Percentiles rank a stretch among this genome's conserved stretches.
Evolutionary conservation across 2,797 vertebrate species (phyloP).

Genomic region (Pangasius krempfi): DNA sequence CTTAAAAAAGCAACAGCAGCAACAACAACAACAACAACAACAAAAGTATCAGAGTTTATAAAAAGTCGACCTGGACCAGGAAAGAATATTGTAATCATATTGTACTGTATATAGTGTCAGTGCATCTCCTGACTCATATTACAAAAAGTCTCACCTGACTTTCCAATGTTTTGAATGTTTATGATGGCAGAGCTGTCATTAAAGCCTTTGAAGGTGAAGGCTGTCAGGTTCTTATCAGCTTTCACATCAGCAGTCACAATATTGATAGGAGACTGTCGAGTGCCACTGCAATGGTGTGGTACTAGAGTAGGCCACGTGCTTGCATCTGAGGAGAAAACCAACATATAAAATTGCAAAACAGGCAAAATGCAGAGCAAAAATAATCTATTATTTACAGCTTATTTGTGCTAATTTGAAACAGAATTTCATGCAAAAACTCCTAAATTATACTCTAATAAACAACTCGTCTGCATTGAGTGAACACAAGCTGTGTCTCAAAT

Average conservation of each 20-base stretch:
- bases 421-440: not conserved
- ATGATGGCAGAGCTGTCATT: not conserved
- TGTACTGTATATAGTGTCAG: not conserved
- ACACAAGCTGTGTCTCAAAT: not conserved
- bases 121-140: not conserved
- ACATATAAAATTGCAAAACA: not conserved
- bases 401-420: not conserved
- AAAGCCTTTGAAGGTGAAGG: constrained; percentile 45
- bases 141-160: constrained; percentile 20
- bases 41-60: not conserved
- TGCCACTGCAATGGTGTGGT: constrained; percentile 36
- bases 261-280: constrained; percentile 59
- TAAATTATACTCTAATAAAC: not conserved
- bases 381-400: not conserved
- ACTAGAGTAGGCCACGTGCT: constrained; percentile 20
- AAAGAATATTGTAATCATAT: not conserved
- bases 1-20: too few relatives aligned
- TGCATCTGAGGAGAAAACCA: constrained; percentile 34
- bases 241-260: constrained; percentile 11
- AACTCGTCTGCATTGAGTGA: not conserved
- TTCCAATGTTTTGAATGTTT: constrained; percentile 29
- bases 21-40: too few relatives aligned
- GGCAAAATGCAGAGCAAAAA: not conserved
- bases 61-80: not conserved
- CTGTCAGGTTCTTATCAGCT: not conserved